Conservation (phyloP, 2,888 invertebrate genomes). For the Cheilosia impressa region DNA sequence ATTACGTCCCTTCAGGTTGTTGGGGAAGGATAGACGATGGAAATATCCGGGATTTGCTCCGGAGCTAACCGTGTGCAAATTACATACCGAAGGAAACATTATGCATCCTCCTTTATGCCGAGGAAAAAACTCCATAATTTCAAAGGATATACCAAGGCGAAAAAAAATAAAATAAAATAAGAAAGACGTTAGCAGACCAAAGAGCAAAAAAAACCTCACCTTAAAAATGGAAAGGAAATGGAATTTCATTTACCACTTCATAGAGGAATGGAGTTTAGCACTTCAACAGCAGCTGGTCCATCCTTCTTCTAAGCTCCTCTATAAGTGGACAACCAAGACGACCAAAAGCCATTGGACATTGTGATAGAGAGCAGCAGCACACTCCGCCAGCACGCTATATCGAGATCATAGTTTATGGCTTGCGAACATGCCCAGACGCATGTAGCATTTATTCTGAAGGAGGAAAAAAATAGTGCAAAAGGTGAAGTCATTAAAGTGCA, state of each 20-base stretch:
- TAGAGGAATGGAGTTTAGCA: slow-evolving; percentile 48
- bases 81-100: slow-evolving; percentile 54
- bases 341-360: slow-evolving; percentile 45
- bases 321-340: slow-evolving; percentile 35
- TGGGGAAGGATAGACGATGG: not conserved
- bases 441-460: slow-evolving; percentile 39
- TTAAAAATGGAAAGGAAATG: slow-evolving; percentile 70
- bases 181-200: slow-evolving; percentile 22
- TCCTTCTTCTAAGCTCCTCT: slow-evolving; percentile 17
- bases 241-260: slow-evolving; percentile 75
- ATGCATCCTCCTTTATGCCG: slow-evolving; percentile 36
- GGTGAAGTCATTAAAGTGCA: slow-evolving; percentile 67
- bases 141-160: not conserved
- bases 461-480: slow-evolving; percentile 4
- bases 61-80: slow-evolving; percentile 39
- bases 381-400: slow-evolving; percentile 7
- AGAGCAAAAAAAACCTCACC: slow-evolving; percentile 47
- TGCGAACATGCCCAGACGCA: slow-evolving; percentile 74
- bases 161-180: not conserved
- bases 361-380: slow-evolving; percentile 35
- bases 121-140: slow-evolving; percentile 50
- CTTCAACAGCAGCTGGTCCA: slow-evolving; percentile 56
- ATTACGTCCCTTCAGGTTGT: slow-evolving; percentile 6
- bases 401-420: slow-evolving; percentile 72
- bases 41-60: slow-evolving; percentile 25